These are phyloP conservation scores for Echiichthys vipera DNA, from an alignment of 2,797 vertebrate genomes.

Conservation along the genomic window DNA sequence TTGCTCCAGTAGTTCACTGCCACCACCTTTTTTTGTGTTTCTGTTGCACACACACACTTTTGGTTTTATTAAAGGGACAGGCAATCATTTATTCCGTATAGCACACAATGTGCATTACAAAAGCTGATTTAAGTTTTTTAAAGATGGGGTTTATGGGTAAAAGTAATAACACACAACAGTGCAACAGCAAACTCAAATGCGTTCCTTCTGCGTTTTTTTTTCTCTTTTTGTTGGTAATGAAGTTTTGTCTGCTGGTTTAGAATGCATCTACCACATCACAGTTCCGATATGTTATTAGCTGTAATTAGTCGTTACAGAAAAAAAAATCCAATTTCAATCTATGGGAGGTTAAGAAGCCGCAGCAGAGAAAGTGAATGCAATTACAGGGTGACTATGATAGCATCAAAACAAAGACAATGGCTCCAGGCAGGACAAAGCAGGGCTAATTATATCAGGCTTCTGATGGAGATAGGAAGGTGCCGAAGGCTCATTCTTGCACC, in stretches of 20 bases:
- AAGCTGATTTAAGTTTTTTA: neutral
- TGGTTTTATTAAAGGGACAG: no score
- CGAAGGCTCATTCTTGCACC: constrained; percentile 49
- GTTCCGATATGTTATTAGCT: constrained; percentile 38
- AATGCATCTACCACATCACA: constrained; percentile 6
- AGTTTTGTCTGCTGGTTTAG: neutral
- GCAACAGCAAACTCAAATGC: neutral
- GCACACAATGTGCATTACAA: neutral
- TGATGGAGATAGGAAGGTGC: constrained; percentile 66
- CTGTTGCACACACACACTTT: no score
- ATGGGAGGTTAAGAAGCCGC: constrained; percentile 64
- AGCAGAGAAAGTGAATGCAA: constrained; percentile 67
- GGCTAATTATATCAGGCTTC: constrained; percentile 72
- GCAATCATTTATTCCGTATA: neutral
- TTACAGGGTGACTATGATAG: constrained; percentile 67
- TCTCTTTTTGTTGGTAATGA: neutral
- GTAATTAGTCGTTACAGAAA: constrained; percentile 55
- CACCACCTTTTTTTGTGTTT: no score
- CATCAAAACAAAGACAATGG: constrained; percentile 77
- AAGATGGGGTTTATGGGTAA: neutral
- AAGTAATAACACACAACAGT: no score
- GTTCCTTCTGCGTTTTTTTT: neutral
- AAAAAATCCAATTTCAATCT: constrained; percentile 57
- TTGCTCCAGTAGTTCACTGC: no score
- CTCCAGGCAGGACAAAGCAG: constrained; percentile 62